Base-by-base conservation (phyloP, 2,113 vertebrate species). In the Centropus unirufus region DNA sequence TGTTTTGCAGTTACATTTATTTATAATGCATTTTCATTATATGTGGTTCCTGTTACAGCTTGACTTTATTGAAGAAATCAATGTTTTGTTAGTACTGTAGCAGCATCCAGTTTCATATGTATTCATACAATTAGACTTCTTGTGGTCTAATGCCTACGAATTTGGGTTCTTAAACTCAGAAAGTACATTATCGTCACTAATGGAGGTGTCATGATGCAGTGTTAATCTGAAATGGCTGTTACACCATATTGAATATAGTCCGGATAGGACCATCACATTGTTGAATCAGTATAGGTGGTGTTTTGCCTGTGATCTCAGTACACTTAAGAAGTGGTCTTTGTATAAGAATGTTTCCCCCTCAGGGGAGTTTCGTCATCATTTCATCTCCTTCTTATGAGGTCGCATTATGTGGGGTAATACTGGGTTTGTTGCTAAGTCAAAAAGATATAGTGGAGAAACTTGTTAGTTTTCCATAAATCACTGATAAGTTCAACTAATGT, bases 351-450 rank as follows among this genome's bases (percentile, higher is more conserved):
- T 62, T 84, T 46, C 12, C 23, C 12, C 13, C 30, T 15, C 8
- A 26, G 39, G 5, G 57, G 70, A 42, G 46, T 66, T 89, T 76
- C 66, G 24, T 17, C 34, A 62, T 46, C 3, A 1, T 44, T 54
- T 3, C 1, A 0, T 24, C 1, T 1, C 9, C 7, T 34, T 47
- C 22, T 40, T 58, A 8, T 10, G 34, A 73, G 32, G 51, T 40
- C 15, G 4, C 42, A 16, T 81, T 78, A 2, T 3, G 3, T 26
- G 17, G 44, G 15, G 4, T 74, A 74, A 55, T 23, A 23, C 8
- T 57, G 52, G 8, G 22, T 64, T 75, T 84, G 29, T 63, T 44
- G 30, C 6, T 1, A 18, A 47, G 17, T 36, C 30, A 15, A 29
- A 64, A 92, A 29, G 5, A 0, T 3, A 1, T 26, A 57, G 15